These are phyloP conservation scores for Sylvilagus bachmani DNA, from an alignment of 2,113 vertebrate genomes.

Conservation along the genomic window DNA sequence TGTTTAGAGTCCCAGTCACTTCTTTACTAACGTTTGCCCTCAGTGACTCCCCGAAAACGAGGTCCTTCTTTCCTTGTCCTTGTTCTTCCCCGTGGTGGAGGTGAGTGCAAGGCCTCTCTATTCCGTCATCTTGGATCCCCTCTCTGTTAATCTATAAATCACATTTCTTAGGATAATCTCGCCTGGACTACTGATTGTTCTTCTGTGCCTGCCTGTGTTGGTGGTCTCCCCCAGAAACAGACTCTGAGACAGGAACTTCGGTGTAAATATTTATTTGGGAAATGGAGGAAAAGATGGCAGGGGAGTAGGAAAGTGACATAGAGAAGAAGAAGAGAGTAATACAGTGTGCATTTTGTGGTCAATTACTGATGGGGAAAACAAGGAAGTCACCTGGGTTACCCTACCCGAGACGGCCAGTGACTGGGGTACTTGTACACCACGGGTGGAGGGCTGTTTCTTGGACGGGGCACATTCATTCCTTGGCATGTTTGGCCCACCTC, in stretches of 20 bases:
- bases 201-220: background rate
- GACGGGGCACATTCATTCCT: background rate
- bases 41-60: no score
- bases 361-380: background rate
- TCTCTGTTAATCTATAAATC: no score
- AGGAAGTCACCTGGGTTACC: background rate
- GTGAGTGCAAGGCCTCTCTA: no score
- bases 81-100: no score
- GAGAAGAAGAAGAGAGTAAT: background rate
- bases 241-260: background rate
- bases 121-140: no score
- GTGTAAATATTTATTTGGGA: background rate
- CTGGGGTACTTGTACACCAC: background rate
- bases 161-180: background rate
- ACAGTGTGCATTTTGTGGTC: background rate
- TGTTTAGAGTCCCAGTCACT: no score
- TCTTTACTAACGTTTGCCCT: no score
- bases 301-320: background rate
- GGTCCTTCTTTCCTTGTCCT: no score
- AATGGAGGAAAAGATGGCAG: background rate
- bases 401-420: background rate
- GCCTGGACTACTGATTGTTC: background rate
- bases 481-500: background rate
- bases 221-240: background rate
- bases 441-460: background rate